These are phyloP conservation scores for Lomographa bimaculata DNA, from an alignment of 2,888 invertebrate genomes.

Conservation along the genomic window DNA sequence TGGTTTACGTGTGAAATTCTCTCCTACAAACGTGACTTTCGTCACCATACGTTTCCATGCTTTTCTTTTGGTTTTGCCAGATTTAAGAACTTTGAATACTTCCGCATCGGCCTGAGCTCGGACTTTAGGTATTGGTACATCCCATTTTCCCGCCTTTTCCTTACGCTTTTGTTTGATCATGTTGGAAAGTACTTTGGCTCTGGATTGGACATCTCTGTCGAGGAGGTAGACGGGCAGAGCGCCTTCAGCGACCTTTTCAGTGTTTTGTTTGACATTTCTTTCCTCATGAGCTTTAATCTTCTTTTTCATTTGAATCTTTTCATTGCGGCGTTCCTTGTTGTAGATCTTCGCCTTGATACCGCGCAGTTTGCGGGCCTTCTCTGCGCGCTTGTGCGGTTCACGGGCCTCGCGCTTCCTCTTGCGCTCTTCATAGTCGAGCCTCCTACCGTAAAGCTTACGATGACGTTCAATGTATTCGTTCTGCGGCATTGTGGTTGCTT, in stretches of 20 bases:
- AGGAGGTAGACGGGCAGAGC: conserved; percentile 98
- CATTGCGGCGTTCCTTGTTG: conserved; percentile 97
- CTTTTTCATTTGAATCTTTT: conserved; percentile 99
- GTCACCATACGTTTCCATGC: conserved; percentile 99
- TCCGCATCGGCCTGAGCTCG: conserved; percentile 98
- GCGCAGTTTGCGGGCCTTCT: conserved; percentile 95
- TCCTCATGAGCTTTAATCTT: conserved; percentile 99
- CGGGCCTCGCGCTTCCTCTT: conserved; percentile 98
- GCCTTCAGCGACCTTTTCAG: conserved; percentile 93
- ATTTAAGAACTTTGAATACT: conserved; percentile 96
- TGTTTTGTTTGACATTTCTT: conserved; percentile 93
- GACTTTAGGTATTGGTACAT: conserved; percentile 99
- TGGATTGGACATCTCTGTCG: conserved; percentile 96
- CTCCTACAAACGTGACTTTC: conserved; percentile 98
- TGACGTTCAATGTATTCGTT: conserved; percentile 99
- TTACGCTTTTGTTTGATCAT: conserved; percentile 99
- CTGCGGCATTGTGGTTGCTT: conserved; percentile 94
- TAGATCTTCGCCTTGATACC: conserved; percentile 99
- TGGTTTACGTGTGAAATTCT: conserved; percentile 99
- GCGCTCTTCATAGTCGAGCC: conserved; percentile 98
- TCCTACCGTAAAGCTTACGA: conserved; percentile 96
- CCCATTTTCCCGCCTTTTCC: conserved; percentile 99
- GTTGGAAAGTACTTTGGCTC: conserved; percentile 98
- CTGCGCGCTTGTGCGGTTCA: conserved; percentile 94
- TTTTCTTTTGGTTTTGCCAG: conserved; percentile 96